These are phyloP conservation scores for Platerodrilus igneus DNA, from an alignment of 2,888 invertebrate species.

Conservation along the genomic window DNA sequence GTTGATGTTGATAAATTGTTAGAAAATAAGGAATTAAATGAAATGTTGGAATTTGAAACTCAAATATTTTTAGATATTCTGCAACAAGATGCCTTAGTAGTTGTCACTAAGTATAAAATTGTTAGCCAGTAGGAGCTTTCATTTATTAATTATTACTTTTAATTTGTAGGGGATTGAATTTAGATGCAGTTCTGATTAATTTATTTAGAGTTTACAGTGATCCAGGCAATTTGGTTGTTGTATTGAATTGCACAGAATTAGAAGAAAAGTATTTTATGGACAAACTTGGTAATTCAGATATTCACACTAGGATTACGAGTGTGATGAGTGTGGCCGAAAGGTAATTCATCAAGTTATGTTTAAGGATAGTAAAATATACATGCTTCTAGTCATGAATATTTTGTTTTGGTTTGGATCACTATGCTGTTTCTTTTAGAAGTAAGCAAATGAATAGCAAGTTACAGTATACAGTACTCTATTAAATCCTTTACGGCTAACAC, in stretches of 20 bases:
- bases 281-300: constrained; percentile 57
- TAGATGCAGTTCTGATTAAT: constrained; percentile 72
- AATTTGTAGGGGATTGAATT: constrained; percentile 65
- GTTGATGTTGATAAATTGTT: constrained; percentile 24
- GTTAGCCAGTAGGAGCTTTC: constrained; percentile 9
- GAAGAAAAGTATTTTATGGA: constrained; percentile 82
- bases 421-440: too few relatives aligned
- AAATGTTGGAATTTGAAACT: constrained; percentile 82
- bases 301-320: constrained; percentile 41
- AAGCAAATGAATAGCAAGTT: too few relatives aligned
- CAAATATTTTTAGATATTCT: constrained; percentile 87
- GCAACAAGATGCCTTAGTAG: constrained; percentile 79
- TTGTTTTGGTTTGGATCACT: too few relatives aligned
- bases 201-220: constrained; percentile 81
- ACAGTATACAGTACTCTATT: too few relatives aligned
- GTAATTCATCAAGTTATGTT: too few relatives aligned
- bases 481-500: too few relatives aligned
- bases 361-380: too few relatives aligned
- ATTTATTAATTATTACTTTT: constrained; percentile 7
- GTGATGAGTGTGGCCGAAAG: constrained; percentile 53
- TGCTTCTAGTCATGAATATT: too few relatives aligned
- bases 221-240: constrained; percentile 81
- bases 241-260: constrained; percentile 73
- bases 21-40: constrained; percentile 35
- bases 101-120: constrained; percentile 81